Evolutionary conservation across 1,140 invertebrate genomes (phyloP).

Genomic region (Teleogryllus occipitalis): DNA sequence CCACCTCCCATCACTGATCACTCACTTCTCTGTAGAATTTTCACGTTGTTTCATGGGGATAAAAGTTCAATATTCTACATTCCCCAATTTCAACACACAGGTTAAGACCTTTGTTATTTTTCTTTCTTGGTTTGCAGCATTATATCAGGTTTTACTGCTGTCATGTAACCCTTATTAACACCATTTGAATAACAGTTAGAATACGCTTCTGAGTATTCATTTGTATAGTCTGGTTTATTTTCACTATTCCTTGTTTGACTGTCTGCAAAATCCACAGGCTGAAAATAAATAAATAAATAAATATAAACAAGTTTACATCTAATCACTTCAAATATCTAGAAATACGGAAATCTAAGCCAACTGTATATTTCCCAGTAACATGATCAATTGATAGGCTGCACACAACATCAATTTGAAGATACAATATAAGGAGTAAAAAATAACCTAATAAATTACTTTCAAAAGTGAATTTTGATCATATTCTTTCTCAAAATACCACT

Average conservation of each 20-base stretch:
- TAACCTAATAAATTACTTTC: background rate
- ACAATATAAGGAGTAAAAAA: too few species aligned
- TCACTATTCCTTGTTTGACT: constrained; percentile 31
- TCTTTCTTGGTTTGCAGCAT: background rate
- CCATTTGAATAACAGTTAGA: constrained; percentile 55
- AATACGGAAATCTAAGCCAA: too few species aligned
- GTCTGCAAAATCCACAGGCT: constrained; percentile 45
- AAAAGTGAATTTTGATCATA: background rate
- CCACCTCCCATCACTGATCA: background rate
- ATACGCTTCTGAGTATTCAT: constrained; percentile 49
- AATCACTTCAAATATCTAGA: background rate
- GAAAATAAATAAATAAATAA: constrained; percentile 26
- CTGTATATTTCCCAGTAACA: background rate
- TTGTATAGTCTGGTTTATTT: constrained; percentile 45
- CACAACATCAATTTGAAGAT: too few species aligned
- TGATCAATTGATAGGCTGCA: background rate
- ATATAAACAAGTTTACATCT: background rate
- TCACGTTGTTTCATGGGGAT: background rate
- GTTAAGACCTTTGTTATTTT: background rate
- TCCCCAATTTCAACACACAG: background rate
- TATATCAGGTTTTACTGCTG: constrained; percentile 16
- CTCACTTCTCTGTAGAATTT: background rate
- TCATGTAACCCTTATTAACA: constrained; percentile 53
- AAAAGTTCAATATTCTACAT: background rate
- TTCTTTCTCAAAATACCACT: constrained; percentile 27